These are phyloP conservation scores for Thysanoteuthis rhombus DNA, from an alignment of 2,888 invertebrate genomes.

Conservation along the genomic window DNA sequence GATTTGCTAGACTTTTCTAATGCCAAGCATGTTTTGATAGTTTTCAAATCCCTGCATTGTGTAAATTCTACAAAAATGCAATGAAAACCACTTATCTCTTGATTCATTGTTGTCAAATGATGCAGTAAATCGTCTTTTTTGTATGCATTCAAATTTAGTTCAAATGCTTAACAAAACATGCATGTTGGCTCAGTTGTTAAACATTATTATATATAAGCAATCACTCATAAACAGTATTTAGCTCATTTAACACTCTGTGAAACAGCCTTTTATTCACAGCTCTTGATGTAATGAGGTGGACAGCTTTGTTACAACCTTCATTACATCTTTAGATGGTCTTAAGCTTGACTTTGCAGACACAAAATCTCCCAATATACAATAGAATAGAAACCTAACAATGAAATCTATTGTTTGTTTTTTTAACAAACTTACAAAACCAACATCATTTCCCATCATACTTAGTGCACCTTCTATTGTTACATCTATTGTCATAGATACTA, in stretches of 20 bases:
- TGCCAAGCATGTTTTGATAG: neutral
- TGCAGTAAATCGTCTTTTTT: neutral
- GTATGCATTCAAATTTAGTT: neutral
- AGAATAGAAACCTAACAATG: neutral
- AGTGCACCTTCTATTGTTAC: slow-evolving; percentile 12
- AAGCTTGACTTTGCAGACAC: neutral
- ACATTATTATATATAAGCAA: neutral
- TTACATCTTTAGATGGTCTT: neutral
- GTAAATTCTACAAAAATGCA: neutral
- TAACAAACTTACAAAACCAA: slow-evolving; percentile 12
- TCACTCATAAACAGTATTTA: slow-evolving; percentile 12
- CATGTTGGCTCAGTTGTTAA: neutral
- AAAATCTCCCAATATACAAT: neutral
- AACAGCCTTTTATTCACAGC: neutral
- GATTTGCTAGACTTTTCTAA: neutral
- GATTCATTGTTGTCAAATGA: slow-evolving; percentile 12
- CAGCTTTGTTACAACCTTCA: neutral
- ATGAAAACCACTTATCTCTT: neutral
- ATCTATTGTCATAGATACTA: slow-evolving; percentile 12
- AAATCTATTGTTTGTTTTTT: neutral
- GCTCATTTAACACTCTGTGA: neutral
- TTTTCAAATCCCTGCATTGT: neutral
- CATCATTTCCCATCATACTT: neutral
- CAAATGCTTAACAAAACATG: slow-evolving; percentile 12
- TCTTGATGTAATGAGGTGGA: slow-evolving; percentile 12